Evolutionary conservation across 2,888 invertebrate species (phyloP).

Genomic region (Liopterus haemorrhoidalis): DNA sequence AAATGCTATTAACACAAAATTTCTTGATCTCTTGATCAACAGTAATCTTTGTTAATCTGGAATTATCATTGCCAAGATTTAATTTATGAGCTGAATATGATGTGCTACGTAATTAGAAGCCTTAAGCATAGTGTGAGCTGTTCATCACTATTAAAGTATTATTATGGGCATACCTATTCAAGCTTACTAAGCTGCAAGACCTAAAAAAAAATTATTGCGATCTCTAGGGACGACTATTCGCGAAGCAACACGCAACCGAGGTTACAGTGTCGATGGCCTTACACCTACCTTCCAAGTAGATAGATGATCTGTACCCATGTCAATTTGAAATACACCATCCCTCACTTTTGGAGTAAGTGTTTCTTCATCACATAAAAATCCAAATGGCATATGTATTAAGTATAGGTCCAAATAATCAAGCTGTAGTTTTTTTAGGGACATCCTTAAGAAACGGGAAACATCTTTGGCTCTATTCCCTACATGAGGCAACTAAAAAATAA

Average conservation of each 20-base stretch:
- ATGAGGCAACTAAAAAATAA: constrained; percentile 57
- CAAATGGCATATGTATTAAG: constrained; percentile 71
- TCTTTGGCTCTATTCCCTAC: constrained; percentile 62
- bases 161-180: too few relatives aligned
- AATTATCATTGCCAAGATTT: too few relatives aligned
- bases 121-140: too few relatives aligned
- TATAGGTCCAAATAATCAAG: constrained; percentile 71
- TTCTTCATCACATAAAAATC: constrained; percentile 53
- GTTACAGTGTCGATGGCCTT: background rate
- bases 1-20: too few relatives aligned
- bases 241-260: background rate
- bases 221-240: background rate
- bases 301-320: constrained; percentile 57
- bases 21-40: too few relatives aligned
- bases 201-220: constrained; percentile 12
- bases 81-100: too few relatives aligned
- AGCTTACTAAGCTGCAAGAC: too few relatives aligned
- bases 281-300: constrained; percentile 63
- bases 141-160: too few relatives aligned
- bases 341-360: constrained; percentile 52
- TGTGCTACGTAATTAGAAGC: too few relatives aligned
- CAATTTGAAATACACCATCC: constrained; percentile 56
- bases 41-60: too few relatives aligned
- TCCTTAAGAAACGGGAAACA: constrained; percentile 58
- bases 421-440: constrained; percentile 59